Evolutionary conservation across 30 jellyfish, hydroid and myxozoan genomes (phyloP), one percentile per base, ranked within the genome.

Genomic region (Hydra vulgaris): DNA sequence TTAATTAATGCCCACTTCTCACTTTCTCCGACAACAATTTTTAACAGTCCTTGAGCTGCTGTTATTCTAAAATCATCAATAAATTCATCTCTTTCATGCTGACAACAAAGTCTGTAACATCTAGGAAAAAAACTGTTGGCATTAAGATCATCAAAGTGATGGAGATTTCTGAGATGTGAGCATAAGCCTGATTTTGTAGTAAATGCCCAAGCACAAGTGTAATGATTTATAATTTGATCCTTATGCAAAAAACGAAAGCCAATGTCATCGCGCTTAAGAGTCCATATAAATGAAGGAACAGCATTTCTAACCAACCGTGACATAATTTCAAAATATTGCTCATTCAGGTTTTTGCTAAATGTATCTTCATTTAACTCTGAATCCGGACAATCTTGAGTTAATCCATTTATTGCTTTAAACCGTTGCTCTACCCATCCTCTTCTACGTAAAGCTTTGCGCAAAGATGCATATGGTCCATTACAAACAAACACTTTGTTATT

Each of bases 181-280:
- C 97, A 90, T 26, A 90, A 94, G 27, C 97, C 97, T 76, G 89
- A 77, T 90, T 90, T 90, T 66, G 97, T 90, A 12, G 97, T 90
- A 79, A 90, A 90, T 15, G 96, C 79, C 25, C 90, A 74, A 17
- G 97, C 97, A 21, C 81, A 89, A 21, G 77, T 78, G 82, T 72
- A 90, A 71, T 90, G 97, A 53, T 90, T 90, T 72, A 90, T 95
- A 75, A 90, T 81, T 76, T 90, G 97, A 26, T 90, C 97, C 88
- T 83, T 86, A 0, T 74, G 70, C 53, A 90, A 23, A 27, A 27
- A 82, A 23, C 81, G 92, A 85, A 86, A 86, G 25, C 81, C 95
- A 26, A 90, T 90, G 27, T 90, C 96, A 8, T 92, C 90, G 74
- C 96, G 75, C 72, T 87, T 66, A 79, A 95, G 86, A 0, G 97